Conservation (phyloP, 2,797 vertebrate genomes). For the Euphonia xanthogaster region DNA sequence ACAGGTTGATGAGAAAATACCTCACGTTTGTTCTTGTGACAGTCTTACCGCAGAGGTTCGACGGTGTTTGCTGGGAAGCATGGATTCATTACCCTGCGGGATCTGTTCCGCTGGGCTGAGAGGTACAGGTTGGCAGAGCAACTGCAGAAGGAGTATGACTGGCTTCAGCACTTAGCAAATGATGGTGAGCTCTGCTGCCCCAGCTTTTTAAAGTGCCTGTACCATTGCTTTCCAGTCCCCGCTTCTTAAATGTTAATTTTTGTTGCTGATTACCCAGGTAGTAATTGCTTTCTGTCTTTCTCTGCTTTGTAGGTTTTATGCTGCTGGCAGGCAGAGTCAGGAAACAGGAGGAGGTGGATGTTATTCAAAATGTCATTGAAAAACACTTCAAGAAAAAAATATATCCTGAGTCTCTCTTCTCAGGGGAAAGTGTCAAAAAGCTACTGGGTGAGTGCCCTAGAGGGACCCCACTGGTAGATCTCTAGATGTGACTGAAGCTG, state of each 20-base stretch:
- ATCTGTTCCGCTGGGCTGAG: slow-evolving; percentile 97
- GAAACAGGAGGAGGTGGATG: slow-evolving; percentile 88
- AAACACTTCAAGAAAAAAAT: slow-evolving; percentile 93
- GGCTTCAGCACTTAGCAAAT: slow-evolving; percentile 93
- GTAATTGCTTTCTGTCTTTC: neutral
- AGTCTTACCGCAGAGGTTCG: slow-evolving; percentile 92
- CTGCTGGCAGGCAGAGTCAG: slow-evolving; percentile 93
- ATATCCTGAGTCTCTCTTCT: slow-evolving; percentile 85
- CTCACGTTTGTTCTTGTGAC: neutral
- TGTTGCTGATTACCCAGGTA: neutral
- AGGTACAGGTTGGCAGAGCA: slow-evolving; percentile 89
- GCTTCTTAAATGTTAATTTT: neutral
- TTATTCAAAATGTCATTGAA: slow-evolving; percentile 87
- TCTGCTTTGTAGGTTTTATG: slow-evolving; percentile 86
- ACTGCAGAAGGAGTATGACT: slow-evolving; percentile 83
- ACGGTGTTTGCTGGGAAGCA: slow-evolving; percentile 97
- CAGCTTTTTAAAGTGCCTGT: neutral
- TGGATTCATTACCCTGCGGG: slow-evolving; percentile 94
- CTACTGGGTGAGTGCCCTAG: slow-evolving; percentile 86
- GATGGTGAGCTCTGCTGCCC: slow-evolving; percentile 80
- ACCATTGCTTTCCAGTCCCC: neutral
- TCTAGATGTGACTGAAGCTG: neutral
- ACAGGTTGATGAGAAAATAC: neutral
- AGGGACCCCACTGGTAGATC: neutral
- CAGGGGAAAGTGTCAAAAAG: slow-evolving; percentile 81